A percentile compares a stretch with the other conserved stretches of the same genome.
Evolutionary conservation across 1,140 invertebrate genomes (phyloP).

Genomic region (Anoplophora glabripennis): DNA sequence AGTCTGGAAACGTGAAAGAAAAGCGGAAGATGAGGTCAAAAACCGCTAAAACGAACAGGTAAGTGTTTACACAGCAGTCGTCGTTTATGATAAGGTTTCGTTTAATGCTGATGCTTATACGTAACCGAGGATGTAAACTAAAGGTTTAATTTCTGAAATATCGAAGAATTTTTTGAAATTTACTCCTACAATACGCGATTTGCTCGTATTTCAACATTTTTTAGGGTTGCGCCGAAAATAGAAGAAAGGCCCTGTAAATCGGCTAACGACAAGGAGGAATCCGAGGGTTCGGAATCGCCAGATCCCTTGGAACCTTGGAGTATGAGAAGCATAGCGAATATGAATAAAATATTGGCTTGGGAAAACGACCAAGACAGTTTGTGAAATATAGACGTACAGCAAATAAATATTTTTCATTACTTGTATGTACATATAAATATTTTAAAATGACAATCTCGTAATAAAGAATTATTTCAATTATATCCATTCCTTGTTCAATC

Average conservation of each 20-base stretch:
- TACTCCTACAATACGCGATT: too few relatives aligned
- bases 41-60: constrained; percentile 52
- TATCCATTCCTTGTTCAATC: not conserved
- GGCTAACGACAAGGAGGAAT: constrained; percentile 33
- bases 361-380: constrained; percentile 46
- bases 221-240: constrained; percentile 49
- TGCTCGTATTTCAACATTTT: too few relatives aligned
- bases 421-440: too few relatives aligned
- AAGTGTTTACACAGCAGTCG: too few relatives aligned
- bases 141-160: too few relatives aligned
- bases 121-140: too few relatives aligned
- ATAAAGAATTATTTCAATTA: too few relatives aligned
- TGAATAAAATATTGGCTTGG: constrained; percentile 70
- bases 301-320: constrained; percentile 73
- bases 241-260: constrained; percentile 44
- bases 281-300: constrained; percentile 49
- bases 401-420: too few relatives aligned
- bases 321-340: constrained; percentile 65
- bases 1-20: constrained; percentile 31
- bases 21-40: constrained; percentile 46
- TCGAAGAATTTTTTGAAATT: too few relatives aligned
- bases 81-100: too few relatives aligned
- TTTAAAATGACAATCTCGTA: too few relatives aligned
- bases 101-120: too few relatives aligned
- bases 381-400: constrained; percentile 9